Evolutionary conservation across 2,888 invertebrate genomes (phyloP).

Genomic region (Drosophila atripex): DNA sequence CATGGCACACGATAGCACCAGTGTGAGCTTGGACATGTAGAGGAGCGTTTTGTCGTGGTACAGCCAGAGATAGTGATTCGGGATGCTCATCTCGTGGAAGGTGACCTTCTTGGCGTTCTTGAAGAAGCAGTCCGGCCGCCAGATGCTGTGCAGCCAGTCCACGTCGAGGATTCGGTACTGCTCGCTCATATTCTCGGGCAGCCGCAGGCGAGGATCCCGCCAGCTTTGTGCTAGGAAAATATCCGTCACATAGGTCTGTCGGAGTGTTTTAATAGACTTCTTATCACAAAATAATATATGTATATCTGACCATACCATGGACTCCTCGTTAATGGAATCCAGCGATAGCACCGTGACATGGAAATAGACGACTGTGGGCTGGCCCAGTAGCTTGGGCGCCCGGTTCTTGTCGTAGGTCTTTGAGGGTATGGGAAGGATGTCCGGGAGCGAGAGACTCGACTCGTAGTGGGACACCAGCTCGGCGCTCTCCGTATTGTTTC

Average conservation of each 20-base stretch:
- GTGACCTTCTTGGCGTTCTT: slow-evolving; percentile 97
- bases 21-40: slow-evolving; percentile 96
- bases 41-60: slow-evolving; percentile 95
- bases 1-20: slow-evolving; percentile 97
- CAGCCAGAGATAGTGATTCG: slow-evolving; percentile 95
- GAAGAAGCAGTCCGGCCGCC: slow-evolving; percentile 97
- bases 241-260: slow-evolving; percentile 94
- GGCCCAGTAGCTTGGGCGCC: slow-evolving; percentile 92
- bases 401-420: slow-evolving; percentile 96
- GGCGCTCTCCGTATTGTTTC: slow-evolving; percentile 83
- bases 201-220: slow-evolving; percentile 93
- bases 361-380: slow-evolving; percentile 94
- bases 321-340: slow-evolving; percentile 98
- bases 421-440: slow-evolving; percentile 92
- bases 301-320: slow-evolving; percentile 86
- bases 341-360: slow-evolving; percentile 95
- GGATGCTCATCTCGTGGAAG: slow-evolving; percentile 97
- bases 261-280: too few species aligned
- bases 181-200: slow-evolving; percentile 97
- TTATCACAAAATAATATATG: too few species aligned
- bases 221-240: slow-evolving; percentile 96
- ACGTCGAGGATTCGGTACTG: slow-evolving; percentile 95
- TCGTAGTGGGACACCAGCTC: slow-evolving; percentile 85
- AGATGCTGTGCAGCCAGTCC: slow-evolving; percentile 94
- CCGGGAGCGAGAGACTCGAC: slow-evolving; percentile 90